Conservation (phyloP, 2,797 vertebrate species). For the Alca torda region DNA sequence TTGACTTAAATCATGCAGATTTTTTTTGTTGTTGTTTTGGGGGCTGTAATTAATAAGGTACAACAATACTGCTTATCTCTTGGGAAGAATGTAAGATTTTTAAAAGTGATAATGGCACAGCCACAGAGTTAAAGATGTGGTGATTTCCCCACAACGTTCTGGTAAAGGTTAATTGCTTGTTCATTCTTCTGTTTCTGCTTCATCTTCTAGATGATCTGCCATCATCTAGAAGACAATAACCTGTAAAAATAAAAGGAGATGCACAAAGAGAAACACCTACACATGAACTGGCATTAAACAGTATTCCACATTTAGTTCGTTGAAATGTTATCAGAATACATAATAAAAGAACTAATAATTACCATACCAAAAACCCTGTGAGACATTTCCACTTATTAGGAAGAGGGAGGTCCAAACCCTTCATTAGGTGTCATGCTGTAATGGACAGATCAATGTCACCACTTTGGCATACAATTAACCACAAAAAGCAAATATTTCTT, state of each 20-base stretch:
- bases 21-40: not conserved
- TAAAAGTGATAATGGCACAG: not conserved
- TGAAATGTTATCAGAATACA: not conserved
- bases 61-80: not conserved
- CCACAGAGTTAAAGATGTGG: slow-evolving; percentile 8
- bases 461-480: not conserved
- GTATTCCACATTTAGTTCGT: not conserved
- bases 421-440: not conserved
- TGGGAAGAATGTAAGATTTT: not conserved
- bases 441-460: not conserved
- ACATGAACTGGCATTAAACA: not conserved
- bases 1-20: not conserved
- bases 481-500: not conserved
- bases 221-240: not conserved
- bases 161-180: slow-evolving; percentile 57
- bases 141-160: slow-evolving; percentile 53
- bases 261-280: not conserved
- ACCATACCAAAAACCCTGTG: not conserved
- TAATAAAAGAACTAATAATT: not conserved
- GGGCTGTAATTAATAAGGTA: not conserved
- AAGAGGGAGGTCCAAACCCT: not conserved
- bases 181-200: slow-evolving; percentile 70
- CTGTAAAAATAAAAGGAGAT: not conserved
- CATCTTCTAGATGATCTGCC: slow-evolving; percentile 37
- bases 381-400: not conserved